Evolutionary conservation across 2,113 vertebrate genomes (phyloP).

Genomic region (Limanda limanda): DNA sequence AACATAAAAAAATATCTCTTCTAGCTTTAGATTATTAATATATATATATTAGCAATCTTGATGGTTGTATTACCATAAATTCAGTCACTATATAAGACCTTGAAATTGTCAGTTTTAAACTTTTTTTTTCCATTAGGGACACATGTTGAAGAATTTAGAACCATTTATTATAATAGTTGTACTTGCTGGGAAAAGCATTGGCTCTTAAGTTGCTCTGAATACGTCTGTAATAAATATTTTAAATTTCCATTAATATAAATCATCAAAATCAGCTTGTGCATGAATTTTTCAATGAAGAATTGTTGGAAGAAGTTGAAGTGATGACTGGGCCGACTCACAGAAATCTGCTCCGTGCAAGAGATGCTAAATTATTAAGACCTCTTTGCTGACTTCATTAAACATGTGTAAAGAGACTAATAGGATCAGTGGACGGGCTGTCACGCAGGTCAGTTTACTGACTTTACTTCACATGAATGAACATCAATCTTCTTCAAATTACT

Average conservation of each 20-base stretch:
- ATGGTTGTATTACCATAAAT: no score
- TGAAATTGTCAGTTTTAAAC: no score
- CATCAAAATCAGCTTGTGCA: not conserved
- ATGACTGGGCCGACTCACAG: not conserved
- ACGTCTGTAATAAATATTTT: not conserved
- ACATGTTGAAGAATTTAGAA: not conserved
- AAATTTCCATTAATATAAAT: not conserved
- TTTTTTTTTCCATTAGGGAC: not conserved
- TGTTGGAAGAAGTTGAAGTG: not conserved
- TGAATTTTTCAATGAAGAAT: not conserved
- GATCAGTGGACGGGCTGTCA: slow-evolving; percentile 21
- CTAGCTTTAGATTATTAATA: no score
- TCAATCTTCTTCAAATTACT: not conserved
- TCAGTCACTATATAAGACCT: no score
- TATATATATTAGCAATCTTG: no score
- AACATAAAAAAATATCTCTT: no score
- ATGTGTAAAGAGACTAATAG: not conserved
- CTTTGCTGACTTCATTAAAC: not conserved
- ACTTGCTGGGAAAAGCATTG: not conserved
- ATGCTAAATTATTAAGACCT: slow-evolving; percentile 11
- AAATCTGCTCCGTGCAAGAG: not conserved
- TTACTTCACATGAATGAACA: slow-evolving; percentile 1
- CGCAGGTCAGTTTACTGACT: slow-evolving; percentile 7
- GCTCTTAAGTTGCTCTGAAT: not conserved
- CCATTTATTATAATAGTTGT: not conserved